These are phyloP conservation scores for Pyrrhosoma nymphula DNA, from an alignment of 2,888 invertebrate species.

Conservation along the genomic window DNA sequence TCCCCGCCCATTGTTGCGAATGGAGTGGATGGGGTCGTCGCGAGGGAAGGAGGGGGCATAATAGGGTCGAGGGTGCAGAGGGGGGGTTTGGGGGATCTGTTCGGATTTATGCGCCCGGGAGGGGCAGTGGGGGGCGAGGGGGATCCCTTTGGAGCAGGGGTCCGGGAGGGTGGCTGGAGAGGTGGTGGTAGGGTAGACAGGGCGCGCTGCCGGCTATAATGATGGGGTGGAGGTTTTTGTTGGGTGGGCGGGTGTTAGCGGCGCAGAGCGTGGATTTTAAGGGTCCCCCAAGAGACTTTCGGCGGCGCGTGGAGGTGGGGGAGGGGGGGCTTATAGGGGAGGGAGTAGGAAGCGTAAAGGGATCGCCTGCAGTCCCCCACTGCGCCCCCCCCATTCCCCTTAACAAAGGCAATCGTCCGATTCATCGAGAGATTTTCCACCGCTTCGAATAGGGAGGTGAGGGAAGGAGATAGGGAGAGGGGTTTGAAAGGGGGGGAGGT, in stretches of 20 bases:
- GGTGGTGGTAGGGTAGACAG: not conserved
- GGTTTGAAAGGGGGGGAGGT: not conserved
- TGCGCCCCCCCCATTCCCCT: not conserved
- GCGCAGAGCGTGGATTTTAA: constrained; percentile 1
- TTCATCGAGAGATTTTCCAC: constrained; percentile 34
- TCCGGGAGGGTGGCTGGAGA: not conserved
- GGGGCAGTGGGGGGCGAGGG: not conserved
- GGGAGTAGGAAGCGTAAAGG: not conserved
- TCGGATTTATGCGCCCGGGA: not conserved
- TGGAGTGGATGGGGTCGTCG: not conserved
- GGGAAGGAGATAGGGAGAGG: not conserved
- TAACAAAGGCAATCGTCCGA: constrained; percentile 36
- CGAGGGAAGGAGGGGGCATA: not conserved
- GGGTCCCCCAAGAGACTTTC: constrained; percentile 20
- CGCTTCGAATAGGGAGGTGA: not conserved
- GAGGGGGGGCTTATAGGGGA: not conserved
- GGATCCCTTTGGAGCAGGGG: not conserved
- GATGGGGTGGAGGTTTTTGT: constrained; percentile 20
- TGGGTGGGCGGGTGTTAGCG: not conserved
- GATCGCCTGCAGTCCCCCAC: not conserved
- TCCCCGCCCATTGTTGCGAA: constrained; percentile 1
- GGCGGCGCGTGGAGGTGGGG: not conserved
- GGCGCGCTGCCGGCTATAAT: constrained; percentile 3
- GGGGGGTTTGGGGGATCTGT: not conserved
- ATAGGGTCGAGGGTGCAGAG: not conserved